A percentile compares a stretch with the other conserved stretches of the same genome.
These are phyloP conservation scores for Guaruba guarouba DNA, from an alignment of 2,113 vertebrate genomes.

Conservation along the genomic window DNA sequence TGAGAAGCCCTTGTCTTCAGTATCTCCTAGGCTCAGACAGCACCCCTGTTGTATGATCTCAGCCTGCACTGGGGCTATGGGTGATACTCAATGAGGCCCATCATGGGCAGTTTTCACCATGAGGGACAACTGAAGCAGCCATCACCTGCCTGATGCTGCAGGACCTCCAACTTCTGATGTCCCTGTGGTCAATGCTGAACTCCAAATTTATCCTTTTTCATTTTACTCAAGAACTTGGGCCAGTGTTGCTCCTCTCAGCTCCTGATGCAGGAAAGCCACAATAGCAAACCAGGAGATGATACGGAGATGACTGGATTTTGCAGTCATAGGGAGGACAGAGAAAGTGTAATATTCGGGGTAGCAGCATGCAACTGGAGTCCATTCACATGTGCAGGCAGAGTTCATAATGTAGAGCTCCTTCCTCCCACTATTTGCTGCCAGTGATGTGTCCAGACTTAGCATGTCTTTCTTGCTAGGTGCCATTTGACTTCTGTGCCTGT, in stretches of 20 bases:
- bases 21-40: not conserved
- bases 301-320: not conserved
- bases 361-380: not conserved
- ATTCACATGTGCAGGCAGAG: not conserved
- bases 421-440: accelerated
- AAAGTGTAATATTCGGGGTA: not conserved
- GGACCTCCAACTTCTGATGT: not conserved
- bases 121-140: not conserved
- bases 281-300: not conserved
- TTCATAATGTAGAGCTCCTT: not conserved
- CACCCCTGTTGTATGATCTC: not conserved
- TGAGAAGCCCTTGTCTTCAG: not conserved
- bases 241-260: not conserved
- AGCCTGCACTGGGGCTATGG: not conserved
- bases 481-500: not conserved
- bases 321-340: not conserved
- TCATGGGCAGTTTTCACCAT: not conserved
- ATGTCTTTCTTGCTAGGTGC: not conserved
- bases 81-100: not conserved
- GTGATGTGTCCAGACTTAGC: accelerated
- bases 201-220: not conserved
- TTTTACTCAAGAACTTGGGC: not conserved
- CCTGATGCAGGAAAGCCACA: not conserved
- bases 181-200: not conserved
- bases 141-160: not conserved